Evolutionary conservation across 2,888 invertebrate species (phyloP).

Genomic region (Lycocerus yunnanus): DNA sequence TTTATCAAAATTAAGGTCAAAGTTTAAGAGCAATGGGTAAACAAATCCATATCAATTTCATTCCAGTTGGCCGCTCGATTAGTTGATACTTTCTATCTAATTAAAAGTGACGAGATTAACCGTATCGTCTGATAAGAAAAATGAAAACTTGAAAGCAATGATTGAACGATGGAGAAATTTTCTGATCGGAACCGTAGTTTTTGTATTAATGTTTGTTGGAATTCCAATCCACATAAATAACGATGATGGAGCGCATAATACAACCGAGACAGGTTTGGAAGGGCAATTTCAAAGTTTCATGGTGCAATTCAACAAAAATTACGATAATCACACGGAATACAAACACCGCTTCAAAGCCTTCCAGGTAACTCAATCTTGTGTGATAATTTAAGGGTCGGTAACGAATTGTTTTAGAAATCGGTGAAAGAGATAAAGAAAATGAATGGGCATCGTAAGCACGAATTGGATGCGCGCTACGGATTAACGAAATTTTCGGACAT

Average conservation of each 20-base stretch:
- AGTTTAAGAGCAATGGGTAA: neutral
- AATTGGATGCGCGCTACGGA: conserved; percentile 61
- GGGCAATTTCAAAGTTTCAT: conserved; percentile 58
- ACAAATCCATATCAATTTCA: neutral
- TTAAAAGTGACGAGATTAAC: neutral
- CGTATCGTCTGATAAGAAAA: neutral
- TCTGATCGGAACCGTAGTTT: conserved; percentile 40
- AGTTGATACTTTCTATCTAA: neutral
- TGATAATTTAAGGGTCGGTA: neutral
- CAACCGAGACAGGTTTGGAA: conserved; percentile 22
- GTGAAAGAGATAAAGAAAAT: conserved; percentile 56
- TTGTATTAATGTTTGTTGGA: conserved; percentile 55
- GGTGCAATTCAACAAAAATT: conserved; percentile 59
- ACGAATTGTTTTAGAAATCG: conserved; percentile 54
- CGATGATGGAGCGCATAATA: conserved; percentile 44
- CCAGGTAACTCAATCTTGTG: conserved; percentile 39
- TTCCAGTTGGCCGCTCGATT: neutral
- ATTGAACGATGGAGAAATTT: conserved; percentile 13
- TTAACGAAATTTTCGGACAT: conserved; percentile 66
- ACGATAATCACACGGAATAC: conserved; percentile 52
- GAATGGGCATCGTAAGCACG: conserved; percentile 52
- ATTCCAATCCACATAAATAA: conserved; percentile 57
- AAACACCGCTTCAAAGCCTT: conserved; percentile 42
- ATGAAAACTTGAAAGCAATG: neutral
- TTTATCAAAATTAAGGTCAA: neutral